Conservation (phyloP, 2,888 invertebrate genomes). For the Phanerotoma sp. region DNA sequence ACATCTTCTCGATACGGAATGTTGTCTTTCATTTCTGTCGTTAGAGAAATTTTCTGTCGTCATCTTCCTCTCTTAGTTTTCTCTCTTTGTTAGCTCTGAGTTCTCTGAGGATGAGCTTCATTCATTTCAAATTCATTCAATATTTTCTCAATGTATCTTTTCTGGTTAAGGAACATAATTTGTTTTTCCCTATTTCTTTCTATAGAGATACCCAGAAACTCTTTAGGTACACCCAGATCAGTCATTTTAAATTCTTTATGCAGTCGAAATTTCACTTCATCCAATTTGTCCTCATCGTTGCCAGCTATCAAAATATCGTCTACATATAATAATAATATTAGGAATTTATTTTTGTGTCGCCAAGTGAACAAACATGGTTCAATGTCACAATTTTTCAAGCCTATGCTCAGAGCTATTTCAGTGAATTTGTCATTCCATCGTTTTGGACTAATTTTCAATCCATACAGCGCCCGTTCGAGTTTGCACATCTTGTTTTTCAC, state of each 20-base stretch:
- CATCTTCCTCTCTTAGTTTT: background rate
- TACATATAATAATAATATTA: slow-evolving; percentile 31
- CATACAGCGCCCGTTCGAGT: no score
- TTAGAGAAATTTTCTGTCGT: background rate
- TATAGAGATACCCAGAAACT: slow-evolving; percentile 20
- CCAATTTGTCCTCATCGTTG: slow-evolving; percentile 24
- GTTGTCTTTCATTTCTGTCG: background rate
- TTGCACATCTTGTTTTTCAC: no score
- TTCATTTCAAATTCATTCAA: slow-evolving; percentile 15
- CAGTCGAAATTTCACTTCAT: slow-evolving; percentile 24
- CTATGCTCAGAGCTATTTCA: no score
- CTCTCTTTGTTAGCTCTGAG: slow-evolving; percentile 28
- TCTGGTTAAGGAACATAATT: no score
- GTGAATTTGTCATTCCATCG: no score
- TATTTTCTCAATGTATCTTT: slow-evolving; percentile 9
- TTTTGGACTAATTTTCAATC: no score
- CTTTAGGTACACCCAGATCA: slow-evolving; percentile 31
- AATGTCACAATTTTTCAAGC: no score
- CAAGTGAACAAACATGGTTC: no score
- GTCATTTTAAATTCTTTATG: no score
- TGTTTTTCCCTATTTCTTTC: slow-evolving; percentile 6
- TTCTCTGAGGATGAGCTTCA: slow-evolving; percentile 7
- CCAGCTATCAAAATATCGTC: slow-evolving; percentile 30
- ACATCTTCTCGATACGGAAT: no score
- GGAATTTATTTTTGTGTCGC: slow-evolving; percentile 21